Base-by-base conservation (phyloP, 1,140 invertebrate species). In the Drosophila equinoxialis region DNA sequence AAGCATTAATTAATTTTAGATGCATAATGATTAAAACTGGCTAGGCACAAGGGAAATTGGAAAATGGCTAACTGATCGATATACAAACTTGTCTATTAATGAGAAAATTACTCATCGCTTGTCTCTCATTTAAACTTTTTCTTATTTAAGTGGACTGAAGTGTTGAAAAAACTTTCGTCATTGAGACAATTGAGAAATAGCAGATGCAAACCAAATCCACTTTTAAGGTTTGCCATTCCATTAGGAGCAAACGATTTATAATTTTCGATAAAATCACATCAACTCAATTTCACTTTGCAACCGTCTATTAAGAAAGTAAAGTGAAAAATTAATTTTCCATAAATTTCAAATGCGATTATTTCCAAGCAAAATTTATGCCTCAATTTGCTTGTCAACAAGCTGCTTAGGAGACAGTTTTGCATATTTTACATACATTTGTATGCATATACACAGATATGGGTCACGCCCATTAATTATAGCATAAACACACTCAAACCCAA, bases 351-450 rank as follows among this genome's bases (percentile, higher is more conserved):
- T 65, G 45, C 57, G 45, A 70, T 70, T 65, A 73, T 68, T 68
- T 73, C 8, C 57, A 14, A 41, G 11, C 14, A 35, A 59, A 59
- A 37, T 78, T 51, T 51, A 51, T 51, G 68, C 37, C 45, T 26
- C 72, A 75, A 71, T 75, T 78, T 71, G 59, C 60, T 58, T 78
- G 72, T 78, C 76, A 78, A 75, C 76, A 78, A 65, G 68, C 76
- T 75, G 76, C 72, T 75, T 74, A 74, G 61, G 1, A 48, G 20
- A 23, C 11, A 30, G 45, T 51, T 51, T 51, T 51, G 45, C 45
- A 51, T 51, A 51, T 51, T 57, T 65, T 20, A 67, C 23, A 60
- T 26, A 48, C 6, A 59, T 41, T 64, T 26, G 3, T 51, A 51
- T 48, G 8, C 6, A 17, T 20, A 45, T 45, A 17, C 13, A 45